Conservation (phyloP, 2,113 vertebrate genomes). For the Meles meles region DNA sequence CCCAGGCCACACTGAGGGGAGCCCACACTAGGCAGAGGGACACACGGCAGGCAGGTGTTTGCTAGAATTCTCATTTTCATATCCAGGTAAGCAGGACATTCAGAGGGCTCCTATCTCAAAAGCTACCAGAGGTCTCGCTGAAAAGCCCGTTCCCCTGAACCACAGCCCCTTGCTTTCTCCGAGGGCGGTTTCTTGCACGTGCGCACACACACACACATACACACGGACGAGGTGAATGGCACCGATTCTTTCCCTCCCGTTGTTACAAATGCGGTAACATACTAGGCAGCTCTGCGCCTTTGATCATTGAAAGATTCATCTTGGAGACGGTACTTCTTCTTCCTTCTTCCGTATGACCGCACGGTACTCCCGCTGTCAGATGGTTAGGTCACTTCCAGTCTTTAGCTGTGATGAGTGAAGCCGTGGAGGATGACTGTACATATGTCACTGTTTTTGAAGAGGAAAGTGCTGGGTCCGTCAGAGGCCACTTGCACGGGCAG, state of each 20-base stretch:
- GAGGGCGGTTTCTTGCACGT: not conserved
- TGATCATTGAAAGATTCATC: not conserved
- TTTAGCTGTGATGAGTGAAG: not conserved
- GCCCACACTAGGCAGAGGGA: not conserved
- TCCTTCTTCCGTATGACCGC: fast-evolving
- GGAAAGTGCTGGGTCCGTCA: not conserved
- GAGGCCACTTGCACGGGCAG: not conserved
- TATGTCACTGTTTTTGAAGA: not conserved
- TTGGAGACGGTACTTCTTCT: not conserved
- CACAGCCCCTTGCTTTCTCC: not conserved
- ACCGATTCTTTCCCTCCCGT: not conserved
- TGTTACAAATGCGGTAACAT: fast-evolving
- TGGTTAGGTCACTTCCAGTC: not conserved
- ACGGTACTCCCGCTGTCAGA: fast-evolving
- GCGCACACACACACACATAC: too few species aligned
- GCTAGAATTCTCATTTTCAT: not conserved
- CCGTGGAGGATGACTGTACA: not conserved
- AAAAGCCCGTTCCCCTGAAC: not conserved
- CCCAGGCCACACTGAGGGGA: not conserved
- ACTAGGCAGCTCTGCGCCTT: too few species aligned
- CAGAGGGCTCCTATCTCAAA: not conserved
- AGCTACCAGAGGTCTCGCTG: too few species aligned
- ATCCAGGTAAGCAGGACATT: too few species aligned
- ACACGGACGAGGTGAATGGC: not conserved
- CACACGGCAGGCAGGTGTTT: not conserved